Evolutionary conservation across 2,113 vertebrate species (phyloP).

Genomic region (Tetraodon nigroviridis): DNA sequence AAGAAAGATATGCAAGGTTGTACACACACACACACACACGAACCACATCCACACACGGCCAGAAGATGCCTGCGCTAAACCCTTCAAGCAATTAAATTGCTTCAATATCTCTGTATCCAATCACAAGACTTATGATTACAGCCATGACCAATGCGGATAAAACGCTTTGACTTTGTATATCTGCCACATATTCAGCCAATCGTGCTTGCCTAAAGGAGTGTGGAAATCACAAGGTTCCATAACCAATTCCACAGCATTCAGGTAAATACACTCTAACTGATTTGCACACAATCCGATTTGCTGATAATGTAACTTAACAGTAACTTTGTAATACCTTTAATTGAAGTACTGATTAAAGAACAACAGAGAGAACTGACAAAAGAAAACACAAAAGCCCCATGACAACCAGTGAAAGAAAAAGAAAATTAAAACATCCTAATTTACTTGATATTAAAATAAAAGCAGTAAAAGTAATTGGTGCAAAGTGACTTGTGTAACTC

Average conservation of each 20-base stretch:
- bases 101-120: conserved; percentile 65
- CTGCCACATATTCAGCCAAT: conserved; percentile 55
- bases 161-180: conserved; percentile 54
- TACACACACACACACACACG: conserved; percentile 1
- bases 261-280: conserved; percentile 53
- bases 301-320: conserved; percentile 12
- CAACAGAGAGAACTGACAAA: neutral
- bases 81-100: conserved; percentile 63
- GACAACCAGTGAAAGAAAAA: neutral
- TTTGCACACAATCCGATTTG: conserved; percentile 30
- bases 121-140: conserved; percentile 62
- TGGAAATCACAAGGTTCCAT: conserved; percentile 51
- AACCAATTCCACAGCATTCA: conserved; percentile 50
- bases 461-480: conserved; percentile 29
- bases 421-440: neutral
- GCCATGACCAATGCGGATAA: conserved; percentile 64
- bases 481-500: too few relatives aligned
- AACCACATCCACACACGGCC: conserved; percentile 11
- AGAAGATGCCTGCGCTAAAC: conserved; percentile 31
- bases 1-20: conserved; percentile 28
- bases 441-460: conserved; percentile 1
- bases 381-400: neutral
- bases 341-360: too few relatives aligned
- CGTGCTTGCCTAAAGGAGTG: conserved; percentile 51
- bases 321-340: too few relatives aligned